phyloP scores from a whole-genome alignment of 2,888 invertebrate species.

The Eustalomyia histrio region DNA sequence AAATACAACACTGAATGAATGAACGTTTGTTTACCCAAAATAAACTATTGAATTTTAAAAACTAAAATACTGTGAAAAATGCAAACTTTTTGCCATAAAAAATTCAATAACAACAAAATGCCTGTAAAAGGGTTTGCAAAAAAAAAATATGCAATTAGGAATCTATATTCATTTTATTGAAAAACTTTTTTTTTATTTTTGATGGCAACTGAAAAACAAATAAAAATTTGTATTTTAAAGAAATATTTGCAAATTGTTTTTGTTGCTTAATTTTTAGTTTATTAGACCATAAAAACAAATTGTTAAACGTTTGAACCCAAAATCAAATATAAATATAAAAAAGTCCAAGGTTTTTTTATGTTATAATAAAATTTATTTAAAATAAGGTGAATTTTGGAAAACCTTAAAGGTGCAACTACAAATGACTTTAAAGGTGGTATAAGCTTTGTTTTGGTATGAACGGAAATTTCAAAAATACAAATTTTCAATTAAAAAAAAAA shows the following conservation, averaged over 20 bases:
- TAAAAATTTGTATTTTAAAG: not conserved
- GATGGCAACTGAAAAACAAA: not conserved
- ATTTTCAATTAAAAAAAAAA: too few species aligned
- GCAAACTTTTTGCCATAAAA: not conserved
- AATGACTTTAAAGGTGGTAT: too few species aligned
- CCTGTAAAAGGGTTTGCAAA: not conserved
- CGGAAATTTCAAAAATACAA: too few species aligned
- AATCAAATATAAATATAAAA: too few species aligned
- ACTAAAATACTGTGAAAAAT: not conserved
- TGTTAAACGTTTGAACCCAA: not conserved
- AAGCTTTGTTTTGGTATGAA: too few species aligned
- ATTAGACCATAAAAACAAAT: not conserved
- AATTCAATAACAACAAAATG: not conserved
- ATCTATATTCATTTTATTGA: conserved; percentile 47
- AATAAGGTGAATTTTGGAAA: too few species aligned
- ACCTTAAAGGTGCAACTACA: too few species aligned
- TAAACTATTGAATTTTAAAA: conserved; percentile 50
- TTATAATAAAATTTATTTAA: too few species aligned
- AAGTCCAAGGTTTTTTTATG: too few species aligned
- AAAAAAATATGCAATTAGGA: conserved; percentile 60
- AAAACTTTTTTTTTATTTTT: conserved; percentile 29
- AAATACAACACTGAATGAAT: conserved; percentile 42
- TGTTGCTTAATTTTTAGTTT: not conserved
- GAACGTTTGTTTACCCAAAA: conserved; percentile 57
- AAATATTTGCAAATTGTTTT: not conserved